phyloP scores from a whole-genome alignment of 2,113 vertebrate species.

The Peromyscus polionotus region DNA sequence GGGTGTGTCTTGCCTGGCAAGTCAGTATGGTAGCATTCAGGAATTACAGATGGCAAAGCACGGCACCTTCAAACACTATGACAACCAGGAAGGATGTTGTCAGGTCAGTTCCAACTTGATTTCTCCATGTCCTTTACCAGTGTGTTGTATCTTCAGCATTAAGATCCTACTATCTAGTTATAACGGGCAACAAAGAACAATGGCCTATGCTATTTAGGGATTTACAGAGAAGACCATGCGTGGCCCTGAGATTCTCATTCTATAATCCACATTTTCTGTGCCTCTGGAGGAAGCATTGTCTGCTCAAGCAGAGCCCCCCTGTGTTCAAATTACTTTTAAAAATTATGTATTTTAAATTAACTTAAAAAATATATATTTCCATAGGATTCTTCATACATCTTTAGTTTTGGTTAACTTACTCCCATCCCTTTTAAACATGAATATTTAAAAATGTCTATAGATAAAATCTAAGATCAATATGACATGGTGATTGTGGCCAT shows the following conservation, averaged over 20 bases:
- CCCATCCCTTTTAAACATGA: neutral
- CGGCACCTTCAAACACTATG: neutral
- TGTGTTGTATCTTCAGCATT: neutral
- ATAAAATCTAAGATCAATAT: slow-evolving; percentile 3
- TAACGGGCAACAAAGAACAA: neutral
- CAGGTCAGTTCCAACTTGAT: neutral
- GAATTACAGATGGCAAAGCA: neutral
- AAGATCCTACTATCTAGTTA: neutral
- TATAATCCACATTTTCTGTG: neutral
- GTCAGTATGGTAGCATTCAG: too few species aligned
- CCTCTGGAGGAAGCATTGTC: neutral
- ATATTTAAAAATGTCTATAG: slow-evolving; percentile 4
- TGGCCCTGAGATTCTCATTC: neutral
- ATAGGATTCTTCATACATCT: neutral
- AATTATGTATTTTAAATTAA: neutral
- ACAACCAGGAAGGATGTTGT: neutral
- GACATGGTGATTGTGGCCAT: neutral
- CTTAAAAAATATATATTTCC: neutral
- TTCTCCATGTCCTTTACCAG: neutral
- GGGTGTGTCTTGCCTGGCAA: neutral
- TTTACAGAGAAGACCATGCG: neutral
- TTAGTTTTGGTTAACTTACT: neutral
- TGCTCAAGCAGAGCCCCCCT: neutral
- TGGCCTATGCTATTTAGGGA: neutral
- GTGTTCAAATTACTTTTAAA: neutral